phyloP scores from a whole-genome alignment of 2,113 vertebrate species.

The Phalacrocorax pelagicus region DNA sequence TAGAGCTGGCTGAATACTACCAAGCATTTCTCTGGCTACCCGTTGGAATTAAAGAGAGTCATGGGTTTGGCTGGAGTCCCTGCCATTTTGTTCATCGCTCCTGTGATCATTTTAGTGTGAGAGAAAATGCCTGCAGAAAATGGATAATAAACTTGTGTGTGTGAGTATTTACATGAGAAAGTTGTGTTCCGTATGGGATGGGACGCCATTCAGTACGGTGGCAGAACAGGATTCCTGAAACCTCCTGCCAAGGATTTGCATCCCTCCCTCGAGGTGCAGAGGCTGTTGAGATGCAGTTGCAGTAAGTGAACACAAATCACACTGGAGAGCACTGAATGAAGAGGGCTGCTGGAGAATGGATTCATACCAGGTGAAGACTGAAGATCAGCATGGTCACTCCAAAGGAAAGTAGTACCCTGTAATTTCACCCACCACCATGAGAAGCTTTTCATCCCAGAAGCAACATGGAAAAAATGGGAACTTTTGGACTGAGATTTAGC shows the following conservation, averaged over 20 bases:
- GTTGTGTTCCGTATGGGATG: not conserved
- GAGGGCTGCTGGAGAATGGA: not conserved
- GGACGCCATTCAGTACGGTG: not conserved
- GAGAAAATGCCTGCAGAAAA: constrained; percentile 9
- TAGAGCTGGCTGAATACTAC: not conserved
- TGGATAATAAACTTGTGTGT: not conserved
- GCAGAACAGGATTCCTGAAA: constrained; percentile 17
- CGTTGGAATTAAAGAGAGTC: not conserved
- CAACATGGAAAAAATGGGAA: not conserved
- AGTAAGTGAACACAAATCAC: not conserved
- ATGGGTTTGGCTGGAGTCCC: not conserved
- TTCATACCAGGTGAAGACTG: not conserved
- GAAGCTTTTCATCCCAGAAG: not conserved
- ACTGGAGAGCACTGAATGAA: fast-evolving
- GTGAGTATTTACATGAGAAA: not conserved
- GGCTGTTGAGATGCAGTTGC: not conserved
- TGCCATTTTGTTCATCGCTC: not conserved
- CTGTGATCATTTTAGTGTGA: not conserved
- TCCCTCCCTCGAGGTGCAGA: not conserved
- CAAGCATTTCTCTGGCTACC: not conserved
- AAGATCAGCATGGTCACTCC: not conserved
- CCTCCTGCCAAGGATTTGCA: not conserved
- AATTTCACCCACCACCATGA: not conserved
- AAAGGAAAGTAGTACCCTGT: not conserved
- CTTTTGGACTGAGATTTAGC: not conserved